phyloP scores from a whole-genome alignment of 1,140 invertebrate species.

The Pogonomyrmex barbatus region DNA sequence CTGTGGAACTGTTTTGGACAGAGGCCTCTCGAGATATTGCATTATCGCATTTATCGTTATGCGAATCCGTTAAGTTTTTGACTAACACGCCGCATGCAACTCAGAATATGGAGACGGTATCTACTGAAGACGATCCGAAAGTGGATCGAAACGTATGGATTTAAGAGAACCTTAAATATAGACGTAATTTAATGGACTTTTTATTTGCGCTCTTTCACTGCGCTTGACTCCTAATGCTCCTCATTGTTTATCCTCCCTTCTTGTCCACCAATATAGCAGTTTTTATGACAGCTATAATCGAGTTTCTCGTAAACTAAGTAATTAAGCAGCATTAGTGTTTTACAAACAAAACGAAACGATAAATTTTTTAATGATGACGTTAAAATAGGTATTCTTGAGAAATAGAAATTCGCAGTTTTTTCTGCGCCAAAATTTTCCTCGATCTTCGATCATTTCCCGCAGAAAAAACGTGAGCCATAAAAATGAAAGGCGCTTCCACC shows the following conservation, averaged over 20 bases:
- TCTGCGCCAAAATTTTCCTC: not conserved
- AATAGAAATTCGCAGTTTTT: not conserved
- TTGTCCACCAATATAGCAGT: not conserved
- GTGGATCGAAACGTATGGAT: too few relatives aligned
- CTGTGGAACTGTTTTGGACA: too few relatives aligned
- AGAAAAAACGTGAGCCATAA: not conserved
- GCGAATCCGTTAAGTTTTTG: too few relatives aligned
- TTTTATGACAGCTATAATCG: not conserved
- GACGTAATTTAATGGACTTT: too few relatives aligned
- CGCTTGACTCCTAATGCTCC: too few relatives aligned
- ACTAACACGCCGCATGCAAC: too few relatives aligned
- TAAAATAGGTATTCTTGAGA: not conserved
- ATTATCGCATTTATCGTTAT: too few relatives aligned
- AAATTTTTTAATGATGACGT: not conserved
- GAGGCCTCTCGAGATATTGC: too few relatives aligned
- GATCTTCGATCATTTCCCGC: not conserved
- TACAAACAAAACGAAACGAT: not conserved
- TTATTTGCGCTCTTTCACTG: too few relatives aligned
- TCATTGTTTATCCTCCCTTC: not conserved
- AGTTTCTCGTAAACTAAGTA: not conserved
- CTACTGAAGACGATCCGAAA: too few relatives aligned
- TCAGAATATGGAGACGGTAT: too few relatives aligned
- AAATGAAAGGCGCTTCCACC: not conserved
- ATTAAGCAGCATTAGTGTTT: not conserved
- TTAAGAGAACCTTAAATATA: too few relatives aligned